phyloP scores from a whole-genome alignment of 2,797 vertebrate species.

The Liasis olivaceus region DNA sequence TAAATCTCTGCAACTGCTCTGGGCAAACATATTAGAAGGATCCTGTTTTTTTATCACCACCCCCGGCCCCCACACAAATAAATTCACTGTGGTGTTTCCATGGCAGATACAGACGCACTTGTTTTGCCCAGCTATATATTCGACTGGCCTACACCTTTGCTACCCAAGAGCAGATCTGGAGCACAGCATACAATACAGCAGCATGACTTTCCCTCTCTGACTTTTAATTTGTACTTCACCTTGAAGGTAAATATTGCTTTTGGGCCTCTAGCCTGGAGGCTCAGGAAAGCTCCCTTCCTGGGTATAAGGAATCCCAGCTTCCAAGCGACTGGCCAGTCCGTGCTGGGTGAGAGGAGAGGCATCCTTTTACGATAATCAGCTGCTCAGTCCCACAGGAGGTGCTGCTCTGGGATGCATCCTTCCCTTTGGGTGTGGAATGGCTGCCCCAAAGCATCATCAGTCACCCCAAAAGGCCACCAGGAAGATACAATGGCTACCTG shows the following conservation, averaged over 20 bases:
- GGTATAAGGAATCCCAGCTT: background rate
- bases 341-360: background rate
- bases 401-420: background rate
- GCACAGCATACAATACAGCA: background rate
- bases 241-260: constrained; percentile 10
- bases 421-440: background rate
- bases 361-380: background rate
- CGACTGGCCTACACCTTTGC: background rate
- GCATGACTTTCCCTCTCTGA: constrained; percentile 8
- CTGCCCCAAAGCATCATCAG: background rate
- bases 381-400: background rate
- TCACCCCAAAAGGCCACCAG: background rate
- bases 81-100: background rate
- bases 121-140: background rate
- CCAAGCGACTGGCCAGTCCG: background rate
- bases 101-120: background rate
- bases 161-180: background rate
- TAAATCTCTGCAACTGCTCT: background rate
- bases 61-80: background rate
- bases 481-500: background rate
- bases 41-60: background rate
- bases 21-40: background rate
- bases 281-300: background rate
- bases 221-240: constrained; percentile 21
- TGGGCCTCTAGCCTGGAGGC: constrained; percentile 18